Conservation (phyloP, 2,888 invertebrate genomes). For the Thymelicus lineola region DNA sequence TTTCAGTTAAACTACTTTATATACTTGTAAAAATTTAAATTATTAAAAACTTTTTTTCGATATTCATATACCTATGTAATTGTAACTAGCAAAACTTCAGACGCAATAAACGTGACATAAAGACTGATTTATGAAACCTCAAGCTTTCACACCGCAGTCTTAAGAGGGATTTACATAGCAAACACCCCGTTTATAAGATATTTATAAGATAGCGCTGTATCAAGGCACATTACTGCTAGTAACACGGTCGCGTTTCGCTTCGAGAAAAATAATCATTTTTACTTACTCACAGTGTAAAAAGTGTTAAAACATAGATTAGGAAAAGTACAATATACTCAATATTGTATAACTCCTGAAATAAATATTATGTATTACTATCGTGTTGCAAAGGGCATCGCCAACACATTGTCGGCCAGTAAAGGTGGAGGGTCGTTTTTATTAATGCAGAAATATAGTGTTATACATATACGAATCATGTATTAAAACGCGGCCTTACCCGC, state of each 20-base stretch:
- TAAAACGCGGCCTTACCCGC: too few species aligned
- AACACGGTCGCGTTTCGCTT: not conserved
- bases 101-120: slow-evolving; percentile 17
- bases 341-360: too few species aligned
- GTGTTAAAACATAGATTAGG: too few species aligned
- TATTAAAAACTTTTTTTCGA: not conserved
- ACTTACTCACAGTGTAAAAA: not conserved
- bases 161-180: slow-evolving; percentile 18
- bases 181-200: slow-evolving; percentile 3
- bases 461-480: too few species aligned
- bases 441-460: too few species aligned
- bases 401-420: too few species aligned
- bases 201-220: not conserved
- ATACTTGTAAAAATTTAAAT: too few species aligned
- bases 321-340: too few species aligned
- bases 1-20: too few species aligned
- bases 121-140: slow-evolving; percentile 13
- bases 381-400: too few species aligned
- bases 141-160: slow-evolving; percentile 11
- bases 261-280: slow-evolving; percentile 1
- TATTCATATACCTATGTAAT: not conserved
- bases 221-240: not conserved
- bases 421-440: too few species aligned
- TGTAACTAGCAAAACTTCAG: not conserved
- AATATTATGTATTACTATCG: too few species aligned